These are phyloP conservation scores for Ammodytes marinus DNA, from an alignment of 2,113 vertebrate species.

Conservation along the genomic window DNA sequence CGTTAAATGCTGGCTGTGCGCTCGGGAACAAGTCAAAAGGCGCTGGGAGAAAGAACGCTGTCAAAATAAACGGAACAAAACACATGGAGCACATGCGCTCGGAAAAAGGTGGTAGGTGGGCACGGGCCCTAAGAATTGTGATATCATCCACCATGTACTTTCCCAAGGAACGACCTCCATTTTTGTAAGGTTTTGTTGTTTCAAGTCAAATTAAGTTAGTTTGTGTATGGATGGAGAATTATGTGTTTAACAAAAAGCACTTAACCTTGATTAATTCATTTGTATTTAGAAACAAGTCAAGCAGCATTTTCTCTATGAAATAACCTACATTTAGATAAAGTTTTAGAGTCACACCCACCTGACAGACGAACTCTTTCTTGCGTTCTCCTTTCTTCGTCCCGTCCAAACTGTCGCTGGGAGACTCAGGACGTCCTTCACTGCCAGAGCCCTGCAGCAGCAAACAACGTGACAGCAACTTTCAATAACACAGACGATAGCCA, in stretches of 20 bases:
- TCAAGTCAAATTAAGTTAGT: too few species aligned
- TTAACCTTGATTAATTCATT: not conserved
- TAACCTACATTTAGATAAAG: not conserved
- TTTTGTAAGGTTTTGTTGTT: too few species aligned
- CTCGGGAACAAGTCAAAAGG: too few species aligned
- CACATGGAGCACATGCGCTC: too few species aligned
- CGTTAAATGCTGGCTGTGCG: too few species aligned
- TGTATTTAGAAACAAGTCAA: not conserved
- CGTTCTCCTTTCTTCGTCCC: constrained; percentile 92
- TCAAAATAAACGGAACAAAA: too few species aligned
- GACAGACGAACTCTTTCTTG: constrained; percentile 94
- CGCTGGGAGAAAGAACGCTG: too few species aligned
- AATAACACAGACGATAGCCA: not conserved
- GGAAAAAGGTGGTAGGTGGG: too few species aligned
- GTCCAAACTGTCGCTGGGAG: constrained; percentile 93
- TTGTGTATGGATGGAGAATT: not conserved
- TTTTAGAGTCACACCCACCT: too few species aligned
- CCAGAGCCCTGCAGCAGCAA: constrained; percentile 85
- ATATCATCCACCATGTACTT: too few species aligned
- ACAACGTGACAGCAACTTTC: not conserved
- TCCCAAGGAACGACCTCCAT: too few species aligned
- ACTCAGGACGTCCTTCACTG: constrained; percentile 92
- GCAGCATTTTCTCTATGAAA: not conserved
- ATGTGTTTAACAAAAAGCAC: not conserved
- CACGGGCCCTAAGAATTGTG: too few species aligned